Evolutionary conservation across 2,888 invertebrate species (phyloP), one percentile per base, ranked within the genome.

Genomic region (Sympetrum striolatum): DNA sequence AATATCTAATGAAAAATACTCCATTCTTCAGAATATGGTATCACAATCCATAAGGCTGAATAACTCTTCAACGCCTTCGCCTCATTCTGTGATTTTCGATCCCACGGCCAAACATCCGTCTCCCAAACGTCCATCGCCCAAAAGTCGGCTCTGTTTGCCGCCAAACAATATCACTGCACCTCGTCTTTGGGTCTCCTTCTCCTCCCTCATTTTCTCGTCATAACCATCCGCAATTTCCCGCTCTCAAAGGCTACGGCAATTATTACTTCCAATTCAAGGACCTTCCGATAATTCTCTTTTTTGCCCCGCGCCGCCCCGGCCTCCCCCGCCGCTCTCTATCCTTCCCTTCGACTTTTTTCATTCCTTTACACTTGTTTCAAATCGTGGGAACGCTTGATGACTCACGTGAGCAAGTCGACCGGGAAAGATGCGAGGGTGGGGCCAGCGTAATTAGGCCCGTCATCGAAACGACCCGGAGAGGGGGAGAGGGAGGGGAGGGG

Each of bases 321-420:
- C 64, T 64, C 64, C n/a, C 64, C 25, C 64, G 8, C 22, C 25
- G 1, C 64, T 14, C 64, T 37, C n/a, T 35, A 31, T 80, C 80
- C 35, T 37, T 80, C n/a, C 39, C 80, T 15, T 44, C 37, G 37
- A 14, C 39, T 80, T 80, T 44, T 80, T 44, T 44, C 22, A 4
- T 31, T n/a, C 80, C 12, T 73, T 80, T 58, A 35, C 37, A 60
- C 86, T 60, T 39, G 86, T 86, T 86, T 86, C 60, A 37, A 60
- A 86, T 60, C 86, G 86, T 86, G 86, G 86, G 86, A 86, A 86
- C 58, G 60, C 86, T 37, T 35, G 48, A 37, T 86, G 86, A 86
- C 86, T 86, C 86, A 86, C 60, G 60, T 35, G 31, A 35, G 31
- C 14, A 31, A 15, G 18, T 53, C 53, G 86, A 37, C 31, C 58